Evolutionary conservation across 92 coral and sea anemone species (phyloP).

Genomic region (Micromussa lordhowensis): DNA sequence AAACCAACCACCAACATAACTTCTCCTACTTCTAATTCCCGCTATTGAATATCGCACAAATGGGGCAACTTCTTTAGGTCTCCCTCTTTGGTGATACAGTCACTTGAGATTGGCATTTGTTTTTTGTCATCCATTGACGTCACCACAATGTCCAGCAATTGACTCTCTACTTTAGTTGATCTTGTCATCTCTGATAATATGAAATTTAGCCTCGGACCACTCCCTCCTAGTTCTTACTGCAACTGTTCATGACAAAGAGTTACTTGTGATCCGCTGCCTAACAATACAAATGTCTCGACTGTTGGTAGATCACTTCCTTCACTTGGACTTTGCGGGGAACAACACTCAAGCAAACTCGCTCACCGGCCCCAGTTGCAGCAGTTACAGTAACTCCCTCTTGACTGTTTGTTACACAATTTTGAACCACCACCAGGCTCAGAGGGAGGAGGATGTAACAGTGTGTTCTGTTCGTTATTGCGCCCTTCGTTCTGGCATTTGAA

Average conservation of each 20-base stretch:
- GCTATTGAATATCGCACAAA: slow-evolving; percentile 20
- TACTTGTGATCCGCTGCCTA: slow-evolving; percentile 73
- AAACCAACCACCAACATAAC: slow-evolving; percentile 52
- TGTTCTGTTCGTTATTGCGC: slow-evolving; percentile 59
- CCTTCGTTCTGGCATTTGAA: slow-evolving; percentile 49
- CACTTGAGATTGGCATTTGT: slow-evolving; percentile 60
- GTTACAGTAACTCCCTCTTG: slow-evolving; percentile 1
- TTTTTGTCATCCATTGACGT: neutral
- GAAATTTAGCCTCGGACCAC: slow-evolving; percentile 54
- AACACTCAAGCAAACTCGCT: slow-evolving; percentile 66
- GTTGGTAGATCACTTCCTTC: slow-evolving; percentile 35
- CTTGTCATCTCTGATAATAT: slow-evolving; percentile 72
- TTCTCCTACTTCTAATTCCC: slow-evolving; percentile 17
- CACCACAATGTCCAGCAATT: slow-evolving; percentile 29
- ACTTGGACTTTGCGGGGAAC: slow-evolving; percentile 71
- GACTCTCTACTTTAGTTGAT: slow-evolving; percentile 55
- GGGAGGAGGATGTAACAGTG: slow-evolving; percentile 57
- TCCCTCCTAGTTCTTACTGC: slow-evolving; percentile 29
- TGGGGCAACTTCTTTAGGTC: slow-evolving; percentile 57
- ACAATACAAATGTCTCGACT: slow-evolving; percentile 65
- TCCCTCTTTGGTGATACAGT: slow-evolving; percentile 50
- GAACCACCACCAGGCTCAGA: neutral
- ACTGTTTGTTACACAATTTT: neutral
- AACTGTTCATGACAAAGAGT: slow-evolving; percentile 72
- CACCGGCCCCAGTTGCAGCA: slow-evolving; percentile 74